These are phyloP conservation scores for Drosophila orosa DNA, from an alignment of 1,140 invertebrate genomes.

Conservation along the genomic window DNA sequence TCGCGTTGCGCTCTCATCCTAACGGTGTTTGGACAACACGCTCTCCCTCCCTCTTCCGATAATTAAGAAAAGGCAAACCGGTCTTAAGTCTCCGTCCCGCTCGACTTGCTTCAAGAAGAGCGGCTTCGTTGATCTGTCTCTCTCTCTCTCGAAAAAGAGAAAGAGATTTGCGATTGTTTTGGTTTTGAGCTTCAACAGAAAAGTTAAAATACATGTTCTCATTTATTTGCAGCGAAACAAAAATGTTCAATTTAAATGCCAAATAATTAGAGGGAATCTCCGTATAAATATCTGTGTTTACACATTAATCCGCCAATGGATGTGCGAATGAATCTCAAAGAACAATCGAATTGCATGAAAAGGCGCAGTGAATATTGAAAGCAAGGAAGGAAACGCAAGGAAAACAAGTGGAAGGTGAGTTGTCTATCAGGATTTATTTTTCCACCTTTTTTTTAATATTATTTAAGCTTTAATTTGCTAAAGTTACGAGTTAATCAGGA, in stretches of 20 bases:
- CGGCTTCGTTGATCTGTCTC: constrained; percentile 16
- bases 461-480: not conserved
- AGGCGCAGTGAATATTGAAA: constrained; percentile 3
- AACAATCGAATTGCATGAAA: constrained; percentile 38
- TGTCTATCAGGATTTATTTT: not conserved
- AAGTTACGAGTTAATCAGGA: too few relatives aligned
- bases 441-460: not conserved
- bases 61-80: constrained; percentile 65
- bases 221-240: constrained; percentile 51
- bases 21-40: constrained; percentile 62
- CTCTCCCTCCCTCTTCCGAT: constrained; percentile 25
- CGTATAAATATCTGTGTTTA: constrained; percentile 25
- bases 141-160: constrained; percentile 6
- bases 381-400: constrained; percentile 17
- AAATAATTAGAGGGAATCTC: constrained; percentile 40
- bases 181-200: constrained; percentile 16
- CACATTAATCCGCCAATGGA: constrained; percentile 22
- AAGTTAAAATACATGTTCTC: constrained; percentile 20
- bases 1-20: constrained; percentile 51
- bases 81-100: constrained; percentile 39
- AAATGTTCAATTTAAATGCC: constrained; percentile 37
- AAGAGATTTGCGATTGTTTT: constrained; percentile 19
- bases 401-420: constrained; percentile 36
- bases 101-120: constrained; percentile 57
- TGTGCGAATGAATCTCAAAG: constrained; percentile 30